Evolutionary conservation across 1,140 invertebrate genomes (phyloP), one percentile per base, ranked within the genome.

Genomic region (Nephotettix cincticeps): DNA sequence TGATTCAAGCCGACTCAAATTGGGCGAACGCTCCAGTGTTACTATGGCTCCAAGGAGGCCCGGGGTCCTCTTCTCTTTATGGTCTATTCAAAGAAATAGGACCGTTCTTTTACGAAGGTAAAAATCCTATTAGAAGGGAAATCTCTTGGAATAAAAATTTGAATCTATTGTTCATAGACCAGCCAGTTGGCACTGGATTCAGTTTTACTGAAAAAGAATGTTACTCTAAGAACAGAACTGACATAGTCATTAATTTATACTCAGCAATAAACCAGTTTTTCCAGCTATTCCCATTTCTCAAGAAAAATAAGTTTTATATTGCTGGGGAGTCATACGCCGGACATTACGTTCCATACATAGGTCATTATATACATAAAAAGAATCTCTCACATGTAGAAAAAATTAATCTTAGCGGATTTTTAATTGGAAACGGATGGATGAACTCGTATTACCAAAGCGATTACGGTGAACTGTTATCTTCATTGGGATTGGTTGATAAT

Each of bases 351-450:
- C 85, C 85, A 11, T 81, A 84, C 0, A 77, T 86, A 30, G 78
- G 80, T 3, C 81, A 85, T 76, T 81, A 80, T 58, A 86, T 87
- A 43, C 82, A 87, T 30, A 68, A 88, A 77, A 87, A 51, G 83
- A 88, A 78, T 29, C 61, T 45, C 1, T 79, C 63, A 88, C 90
- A 4, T 90, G 88, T 77, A 86, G n/a, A n/a, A n/a, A n/a, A n/a
- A n/a, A n/a, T 90, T 3, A 89, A 89, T 75, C 77, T 91, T 21
- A 70, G 69, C 13, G 90, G 90, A 40, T 79, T 96, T 69, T 89
- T 91, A 0, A 95, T 96, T 77, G 94, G 93, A 0, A 94, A 96
- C 82, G 93, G 93, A 0, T 82, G 94, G 0, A 90, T 87, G 71
- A 93, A 95, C 81, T 93, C 93, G 0, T 81, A 88, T 32, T 86